These are phyloP conservation scores for Polymixis lichenea DNA, from an alignment of 2,888 invertebrate species.

Conservation along the genomic window DNA sequence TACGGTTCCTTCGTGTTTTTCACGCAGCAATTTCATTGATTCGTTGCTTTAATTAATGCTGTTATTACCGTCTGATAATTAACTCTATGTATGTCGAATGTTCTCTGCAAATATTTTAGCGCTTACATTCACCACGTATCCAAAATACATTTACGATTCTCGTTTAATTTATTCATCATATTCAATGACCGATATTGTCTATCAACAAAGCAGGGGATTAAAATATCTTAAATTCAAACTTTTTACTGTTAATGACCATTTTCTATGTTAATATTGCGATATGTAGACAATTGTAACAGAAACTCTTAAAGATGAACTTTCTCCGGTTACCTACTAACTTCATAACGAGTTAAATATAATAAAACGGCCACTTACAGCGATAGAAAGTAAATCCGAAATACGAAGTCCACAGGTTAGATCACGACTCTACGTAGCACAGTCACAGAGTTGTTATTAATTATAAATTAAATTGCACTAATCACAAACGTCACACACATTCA, in stretches of 20 bases:
- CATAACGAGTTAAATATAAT: slow-evolving; percentile 80
- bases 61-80: slow-evolving; percentile 61
- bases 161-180: slow-evolving; percentile 63
- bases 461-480: slow-evolving; percentile 71
- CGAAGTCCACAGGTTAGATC: slow-evolving; percentile 83
- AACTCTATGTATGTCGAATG: slow-evolving; percentile 49
- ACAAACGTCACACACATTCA: slow-evolving; percentile 74
- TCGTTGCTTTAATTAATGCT: slow-evolving; percentile 61
- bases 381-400: slow-evolving; percentile 90
- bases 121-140: slow-evolving; percentile 38
- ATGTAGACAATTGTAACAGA: slow-evolving; percentile 66
- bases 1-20: slow-evolving; percentile 62
- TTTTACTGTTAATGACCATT: slow-evolving; percentile 62
- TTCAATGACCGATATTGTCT: slow-evolving; percentile 63
- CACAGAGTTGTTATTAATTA: slow-evolving; percentile 79
- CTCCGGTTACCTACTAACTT: slow-evolving; percentile 77
- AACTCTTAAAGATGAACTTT: slow-evolving; percentile 76
- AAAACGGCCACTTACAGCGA: slow-evolving; percentile 88
- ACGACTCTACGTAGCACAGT: slow-evolving; percentile 82
- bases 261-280: slow-evolving; percentile 61
- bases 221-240: slow-evolving; percentile 44
- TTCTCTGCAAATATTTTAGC: slow-evolving; percentile 35
- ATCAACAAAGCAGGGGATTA: slow-evolving; percentile 49
- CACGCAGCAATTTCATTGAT: slow-evolving; percentile 61
- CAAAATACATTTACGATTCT: slow-evolving; percentile 41